Base-by-base conservation (phyloP, 2,797 vertebrate species). In the Galago senegalensis region DNA sequence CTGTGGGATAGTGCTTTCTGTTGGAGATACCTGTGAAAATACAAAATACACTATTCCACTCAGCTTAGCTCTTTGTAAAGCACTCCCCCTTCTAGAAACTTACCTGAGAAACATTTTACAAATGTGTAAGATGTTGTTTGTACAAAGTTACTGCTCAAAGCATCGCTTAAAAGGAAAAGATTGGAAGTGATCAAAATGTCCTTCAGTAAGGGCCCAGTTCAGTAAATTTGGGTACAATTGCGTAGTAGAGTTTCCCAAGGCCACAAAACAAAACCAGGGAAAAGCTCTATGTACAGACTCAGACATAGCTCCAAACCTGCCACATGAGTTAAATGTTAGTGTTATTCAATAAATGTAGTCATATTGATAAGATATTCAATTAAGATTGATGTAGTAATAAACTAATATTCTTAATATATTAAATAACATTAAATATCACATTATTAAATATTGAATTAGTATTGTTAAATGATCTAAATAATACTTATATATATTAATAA, bases 381-480 rank as follows among this genome's bases (percentile, higher is more conserved):
- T 94, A 92, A 87, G 8, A 65, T 43, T 88, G 65, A 84, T 40
- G 31, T 93, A 27, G 53, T 88, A 85, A 43, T 72, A 72, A 56
- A 83, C 49, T 84, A 7, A 70, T 63, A 20, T 21, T 77, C 85
- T 53, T 53, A 86, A 75, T 83, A 21, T 23, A 56, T 46, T 88
- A 84, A 92, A 37, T 40, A 82, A 49, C 63, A 27, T 40, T 37
- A 79, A 81, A 46, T 58, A 58, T 9, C 31, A 46, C 76, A 40
- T 72, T 56, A 67, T 69, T 76, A 84, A 85, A 17, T 76, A 60
- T 87, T 92, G 63, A 89, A 60, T 72, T 77, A 43, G 25, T 79
- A 86, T 94, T 56, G 20, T 46, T 88, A 77, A 95, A 88, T 95
- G 58, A 29, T 85, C 86, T 91, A 65, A 96, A 53, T 76, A 76